Base-by-base conservation (phyloP, 1,140 invertebrate species). In the Musca domestica region DNA sequence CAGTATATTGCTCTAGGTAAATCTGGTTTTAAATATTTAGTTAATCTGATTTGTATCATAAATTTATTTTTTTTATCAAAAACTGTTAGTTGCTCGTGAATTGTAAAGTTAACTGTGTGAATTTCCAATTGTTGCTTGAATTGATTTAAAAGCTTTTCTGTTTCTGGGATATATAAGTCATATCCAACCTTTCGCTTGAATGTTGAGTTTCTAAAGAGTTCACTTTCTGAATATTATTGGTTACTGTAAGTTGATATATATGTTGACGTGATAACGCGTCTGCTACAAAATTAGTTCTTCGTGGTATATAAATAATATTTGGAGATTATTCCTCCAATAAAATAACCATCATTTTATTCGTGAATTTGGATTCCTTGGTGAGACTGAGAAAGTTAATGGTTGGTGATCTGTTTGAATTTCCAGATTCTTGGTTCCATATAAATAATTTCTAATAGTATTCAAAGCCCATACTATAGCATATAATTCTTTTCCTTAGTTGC, bases 391-490 rank as follows among this genome's bases (percentile, higher is more conserved):
- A n/a, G n/a, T n/a, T n/a, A n/a, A n/a, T n/a, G n/a, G n/a, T n/a
- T n/a, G n/a, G n/a, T n/a, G n/a, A n/a, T n/a, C n/a, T n/a, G n/a
- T n/a, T n/a, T n/a, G n/a, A n/a, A n/a, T n/a, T n/a, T n/a, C n/a
- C n/a, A n/a, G n/a, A n/a, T n/a, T n/a, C n/a, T n/a, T n/a, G n/a
- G n/a, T n/a, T n/a, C n/a, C n/a, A n/a, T n/a, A n/a, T n/a, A n/a
- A n/a, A n/a, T n/a, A 76, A 27, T 72, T 74, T 61, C 76, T 68
- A 51, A 83, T 82, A 46, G 80, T 71, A 61, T 78, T 70, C 10
- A 85, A 72, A 4, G 78, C 73, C 74, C 73, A 81, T 23, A 85
- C 67, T 19, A 85, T 76, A 0, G 80, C 82, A n/a, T 84, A 68
- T 48, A 72, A 64, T 70, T 76, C 72, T 46, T 70, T 71, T 76